Base-by-base conservation (phyloP, 53 echinoderm and acorn worm species). In the Temnopleurus reevesii region DNA sequence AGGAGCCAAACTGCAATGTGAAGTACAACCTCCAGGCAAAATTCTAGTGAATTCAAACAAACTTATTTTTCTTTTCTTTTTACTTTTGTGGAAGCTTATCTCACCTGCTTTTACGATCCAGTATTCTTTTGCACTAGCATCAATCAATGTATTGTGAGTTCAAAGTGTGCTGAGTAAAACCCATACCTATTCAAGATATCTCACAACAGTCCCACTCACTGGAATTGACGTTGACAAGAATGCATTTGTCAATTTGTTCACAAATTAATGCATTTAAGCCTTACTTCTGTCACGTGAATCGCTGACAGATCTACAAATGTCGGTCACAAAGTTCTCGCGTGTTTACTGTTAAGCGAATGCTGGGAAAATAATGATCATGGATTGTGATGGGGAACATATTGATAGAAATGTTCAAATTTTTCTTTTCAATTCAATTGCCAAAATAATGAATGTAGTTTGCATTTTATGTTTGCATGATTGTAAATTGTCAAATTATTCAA, bases 211-310 rank as follows among this genome's bases (percentile, higher is more conserved):
- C 53, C 47, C 71, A 13, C 55, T 83, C 33, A 83, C 83, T 56
- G 36, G 60, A 85, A 59, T 41, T 85, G 85, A 85, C 85, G 58
- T 36, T 44, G 85, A 59, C 27, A 44, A 60, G 85, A 85, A 85
- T 85, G 24, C 36, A 36, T 41, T 36, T 85, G 85, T 85, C 85
- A 85, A 85, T 85, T 85, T 85, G 85, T 85, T 85, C 85, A 59
- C 85, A 85, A 85, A 85, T 85, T 85, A 46, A 36, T 46, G 79
- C 30, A 49, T 79, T 79, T 79, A 79, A 31, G 43, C 25, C 41
- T n/a, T 41, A 41, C 41, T 71, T 71, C 41, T 71, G 71, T 71
- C 71, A 41, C 71, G 7, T 4, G 71, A 71, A 38, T 71, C 71
- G 71, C 71, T 71, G 71, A 71, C 71, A 71, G 71, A 71, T 71